These are phyloP conservation scores for Anarrhichthys ocellatus DNA, from an alignment of 2,113 vertebrate species.

Conservation along the genomic window DNA sequence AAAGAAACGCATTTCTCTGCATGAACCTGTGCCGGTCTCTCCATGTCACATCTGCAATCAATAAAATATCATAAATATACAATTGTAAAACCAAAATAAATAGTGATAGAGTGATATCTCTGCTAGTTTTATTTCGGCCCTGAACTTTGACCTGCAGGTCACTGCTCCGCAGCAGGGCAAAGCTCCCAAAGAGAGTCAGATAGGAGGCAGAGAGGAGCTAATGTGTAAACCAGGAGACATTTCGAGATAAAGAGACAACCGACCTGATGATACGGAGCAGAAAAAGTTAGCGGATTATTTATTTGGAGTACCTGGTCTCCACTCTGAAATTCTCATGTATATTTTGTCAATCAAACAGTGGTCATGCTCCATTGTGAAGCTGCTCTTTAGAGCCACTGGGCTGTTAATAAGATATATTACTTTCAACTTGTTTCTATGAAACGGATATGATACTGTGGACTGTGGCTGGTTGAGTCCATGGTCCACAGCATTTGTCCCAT, in stretches of 20 bases:
- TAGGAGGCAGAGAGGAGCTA: conserved; percentile 36
- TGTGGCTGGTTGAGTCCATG: background rate
- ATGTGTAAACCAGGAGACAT: conserved; percentile 57
- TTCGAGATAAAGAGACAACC: conserved; percentile 7
- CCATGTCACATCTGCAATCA: background rate
- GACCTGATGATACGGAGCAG: background rate
- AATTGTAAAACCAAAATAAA: background rate
- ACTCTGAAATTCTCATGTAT: too few relatives aligned
- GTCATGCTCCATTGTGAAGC: background rate
- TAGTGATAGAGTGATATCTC: background rate
- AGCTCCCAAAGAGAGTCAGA: background rate
- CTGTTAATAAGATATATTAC: background rate
- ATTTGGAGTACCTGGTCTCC: background rate
- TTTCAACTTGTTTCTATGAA: background rate
- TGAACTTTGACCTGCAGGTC: conserved; percentile 64
- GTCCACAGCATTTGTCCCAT: background rate
- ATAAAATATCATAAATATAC: background rate
- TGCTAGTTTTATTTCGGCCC: conserved; percentile 41
- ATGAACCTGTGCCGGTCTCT: background rate
- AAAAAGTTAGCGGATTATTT: background rate
- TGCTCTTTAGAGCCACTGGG: background rate
- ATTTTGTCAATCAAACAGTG: background rate
- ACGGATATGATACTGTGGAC: background rate
- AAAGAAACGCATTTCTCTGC: conserved; percentile 19
- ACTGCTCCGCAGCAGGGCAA: conserved; percentile 2